Conservation (phyloP, 2,888 invertebrate genomes). For the Ctena decussata region DNA sequence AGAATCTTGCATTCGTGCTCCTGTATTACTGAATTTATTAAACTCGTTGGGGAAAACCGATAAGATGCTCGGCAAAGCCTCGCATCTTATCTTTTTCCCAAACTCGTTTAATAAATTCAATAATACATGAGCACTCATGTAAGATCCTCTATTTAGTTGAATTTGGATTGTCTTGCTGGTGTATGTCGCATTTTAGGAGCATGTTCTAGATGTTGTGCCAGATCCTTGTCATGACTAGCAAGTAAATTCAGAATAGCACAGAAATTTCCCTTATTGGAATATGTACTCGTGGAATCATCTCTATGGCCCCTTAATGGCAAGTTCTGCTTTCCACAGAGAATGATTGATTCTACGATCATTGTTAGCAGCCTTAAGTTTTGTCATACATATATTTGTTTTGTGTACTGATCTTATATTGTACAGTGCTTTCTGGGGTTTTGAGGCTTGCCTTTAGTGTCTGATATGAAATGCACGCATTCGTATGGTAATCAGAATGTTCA, state of each 20-base stretch:
- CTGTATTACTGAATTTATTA: too few species aligned
- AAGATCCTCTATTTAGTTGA: too few species aligned
- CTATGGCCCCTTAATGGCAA: constrained; percentile 8
- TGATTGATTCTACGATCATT: not conserved
- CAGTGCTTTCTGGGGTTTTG: not conserved
- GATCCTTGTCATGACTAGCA: not conserved
- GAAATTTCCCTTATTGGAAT: constrained; percentile 16
- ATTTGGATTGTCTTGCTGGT: constrained; percentile 21
- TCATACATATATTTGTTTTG: constrained; percentile 16
- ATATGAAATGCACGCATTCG: not conserved
- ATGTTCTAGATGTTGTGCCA: not conserved
- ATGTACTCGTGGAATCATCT: constrained; percentile 18
- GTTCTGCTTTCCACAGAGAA: constrained; percentile 1
- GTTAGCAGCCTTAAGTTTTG: not conserved
- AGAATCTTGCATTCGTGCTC: too few species aligned
- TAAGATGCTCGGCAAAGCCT: too few species aligned
- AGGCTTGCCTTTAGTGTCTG: constrained; percentile 17
- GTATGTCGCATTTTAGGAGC: constrained; percentile 7
- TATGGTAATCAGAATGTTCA: constrained; percentile 21
- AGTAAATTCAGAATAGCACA: not conserved
- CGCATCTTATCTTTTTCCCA: too few species aligned
- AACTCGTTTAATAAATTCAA: too few species aligned
- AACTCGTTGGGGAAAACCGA: too few species aligned
- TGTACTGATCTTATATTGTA: constrained; percentile 6
- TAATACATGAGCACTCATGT: too few species aligned